These are phyloP conservation scores for Sminthopsis crassicaudata DNA, from an alignment of 2,113 vertebrate species.

Conservation along the genomic window DNA sequence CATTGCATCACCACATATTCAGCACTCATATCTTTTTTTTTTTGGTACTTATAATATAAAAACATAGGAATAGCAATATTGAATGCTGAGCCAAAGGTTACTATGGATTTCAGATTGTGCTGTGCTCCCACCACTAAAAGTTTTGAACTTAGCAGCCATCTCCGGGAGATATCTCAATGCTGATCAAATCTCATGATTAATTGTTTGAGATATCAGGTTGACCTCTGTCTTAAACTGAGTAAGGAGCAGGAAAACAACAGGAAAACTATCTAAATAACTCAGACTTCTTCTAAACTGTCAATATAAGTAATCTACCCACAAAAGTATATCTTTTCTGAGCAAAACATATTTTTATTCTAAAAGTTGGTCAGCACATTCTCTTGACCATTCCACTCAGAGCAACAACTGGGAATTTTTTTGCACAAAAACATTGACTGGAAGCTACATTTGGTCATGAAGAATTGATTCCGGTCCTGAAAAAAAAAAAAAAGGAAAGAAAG, in stretches of 20 bases:
- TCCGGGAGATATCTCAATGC: background rate
- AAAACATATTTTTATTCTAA: background rate
- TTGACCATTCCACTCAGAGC: background rate
- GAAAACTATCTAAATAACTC: background rate
- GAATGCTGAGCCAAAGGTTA: background rate
- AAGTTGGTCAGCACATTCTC: background rate
- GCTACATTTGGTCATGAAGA: background rate
- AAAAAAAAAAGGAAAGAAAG: background rate
- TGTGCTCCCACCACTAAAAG: background rate
- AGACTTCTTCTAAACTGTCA: background rate
- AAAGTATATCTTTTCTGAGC: background rate
- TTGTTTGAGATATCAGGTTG: background rate
- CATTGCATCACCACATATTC: background rate
- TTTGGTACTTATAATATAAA: background rate
- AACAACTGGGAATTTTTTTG: background rate
- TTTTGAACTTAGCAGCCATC: background rate
- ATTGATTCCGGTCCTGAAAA: background rate
- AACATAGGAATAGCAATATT: background rate
- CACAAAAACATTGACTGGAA: background rate
- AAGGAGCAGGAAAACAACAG: background rate
- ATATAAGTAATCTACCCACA: background rate
- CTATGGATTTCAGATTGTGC: background rate
- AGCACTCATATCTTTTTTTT: background rate
- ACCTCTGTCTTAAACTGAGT: background rate
- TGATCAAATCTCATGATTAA: slow-evolving; percentile 1